phyloP scores from a whole-genome alignment of 2,113 vertebrate species.

The Scopus umbretta region DNA sequence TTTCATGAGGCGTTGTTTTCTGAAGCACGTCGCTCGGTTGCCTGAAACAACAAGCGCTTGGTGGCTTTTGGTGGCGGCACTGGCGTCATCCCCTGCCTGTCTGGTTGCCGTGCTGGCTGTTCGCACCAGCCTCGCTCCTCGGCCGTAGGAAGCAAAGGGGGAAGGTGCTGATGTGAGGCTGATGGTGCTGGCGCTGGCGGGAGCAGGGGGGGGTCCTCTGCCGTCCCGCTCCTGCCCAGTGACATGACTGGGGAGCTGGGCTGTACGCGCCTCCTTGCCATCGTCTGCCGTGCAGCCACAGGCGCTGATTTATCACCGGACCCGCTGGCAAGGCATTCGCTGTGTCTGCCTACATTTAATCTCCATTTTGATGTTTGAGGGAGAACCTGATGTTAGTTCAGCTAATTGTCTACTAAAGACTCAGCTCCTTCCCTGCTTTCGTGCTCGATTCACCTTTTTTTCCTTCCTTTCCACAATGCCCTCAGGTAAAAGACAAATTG shows the following conservation, averaged over 20 bases:
- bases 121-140: neutral
- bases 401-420: neutral
- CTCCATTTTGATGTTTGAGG: neutral
- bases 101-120: neutral
- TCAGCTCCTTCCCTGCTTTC: neutral
- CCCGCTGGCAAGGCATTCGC: neutral
- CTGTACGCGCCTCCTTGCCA: neutral
- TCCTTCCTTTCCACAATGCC: neutral
- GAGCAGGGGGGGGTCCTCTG: neutral
- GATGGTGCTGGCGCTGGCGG: neutral
- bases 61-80: neutral
- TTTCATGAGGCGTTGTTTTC: accelerated
- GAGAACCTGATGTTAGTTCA: neutral
- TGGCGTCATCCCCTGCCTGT: neutral
- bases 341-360: neutral
- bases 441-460: slow-evolving; percentile 11
- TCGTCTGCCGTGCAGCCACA: neutral
- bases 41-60: neutral
- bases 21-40: accelerated
- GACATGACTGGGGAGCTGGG: neutral
- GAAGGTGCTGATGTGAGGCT: neutral
- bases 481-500: slow-evolving; percentile 45
- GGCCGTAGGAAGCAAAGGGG: neutral
- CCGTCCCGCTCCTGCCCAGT: accelerated
- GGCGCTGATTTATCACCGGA: neutral